Percentiles rank a stretch among this genome's conserved stretches.
Conservation (phyloP, 2,888 invertebrate species). For the Cephus pygmeus region DNA sequence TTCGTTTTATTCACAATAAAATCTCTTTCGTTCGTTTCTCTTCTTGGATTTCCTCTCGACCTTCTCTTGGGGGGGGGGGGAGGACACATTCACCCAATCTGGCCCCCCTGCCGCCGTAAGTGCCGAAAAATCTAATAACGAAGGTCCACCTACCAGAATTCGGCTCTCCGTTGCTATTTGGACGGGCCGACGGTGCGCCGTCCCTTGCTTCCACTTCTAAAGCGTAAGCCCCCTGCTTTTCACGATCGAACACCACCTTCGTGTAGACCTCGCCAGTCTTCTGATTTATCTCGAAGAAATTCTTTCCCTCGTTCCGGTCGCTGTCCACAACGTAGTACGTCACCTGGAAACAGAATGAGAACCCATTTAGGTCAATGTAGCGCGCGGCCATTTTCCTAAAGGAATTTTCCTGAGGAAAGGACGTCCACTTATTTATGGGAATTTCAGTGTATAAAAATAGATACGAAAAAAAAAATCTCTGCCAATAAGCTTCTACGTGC, state of each 20-base stretch:
- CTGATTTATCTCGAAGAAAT: slow-evolving; percentile 96
- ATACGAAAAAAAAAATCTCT: too few relatives aligned
- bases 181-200: slow-evolving; percentile 94
- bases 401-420: not conserved
- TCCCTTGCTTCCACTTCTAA: slow-evolving; percentile 97
- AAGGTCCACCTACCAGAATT: slow-evolving; percentile 84
- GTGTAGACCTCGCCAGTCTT: slow-evolving; percentile 97
- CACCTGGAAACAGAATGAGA: slow-evolving; percentile 72
- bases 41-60: too few relatives aligned
- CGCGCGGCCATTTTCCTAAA: not conserved
- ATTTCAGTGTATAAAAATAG: too few relatives aligned
- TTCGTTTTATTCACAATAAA: too few relatives aligned
- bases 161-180: slow-evolving; percentile 92
- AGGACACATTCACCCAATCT: too few relatives aligned
- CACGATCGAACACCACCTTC: slow-evolving; percentile 95
- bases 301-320: slow-evolving; percentile 91
- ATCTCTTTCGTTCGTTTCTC: too few relatives aligned
- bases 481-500: too few relatives aligned
- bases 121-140: too few relatives aligned
- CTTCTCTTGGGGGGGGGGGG: too few relatives aligned
- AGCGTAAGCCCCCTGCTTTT: slow-evolving; percentile 97
- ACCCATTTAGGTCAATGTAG: not conserved
- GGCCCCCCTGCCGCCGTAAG: too few relatives aligned
- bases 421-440: too few relatives aligned
- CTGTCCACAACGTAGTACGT: slow-evolving; percentile 95